Evolutionary conservation across 2,888 invertebrate species (phyloP).

Genomic region (Melinaea marsaeus): DNA sequence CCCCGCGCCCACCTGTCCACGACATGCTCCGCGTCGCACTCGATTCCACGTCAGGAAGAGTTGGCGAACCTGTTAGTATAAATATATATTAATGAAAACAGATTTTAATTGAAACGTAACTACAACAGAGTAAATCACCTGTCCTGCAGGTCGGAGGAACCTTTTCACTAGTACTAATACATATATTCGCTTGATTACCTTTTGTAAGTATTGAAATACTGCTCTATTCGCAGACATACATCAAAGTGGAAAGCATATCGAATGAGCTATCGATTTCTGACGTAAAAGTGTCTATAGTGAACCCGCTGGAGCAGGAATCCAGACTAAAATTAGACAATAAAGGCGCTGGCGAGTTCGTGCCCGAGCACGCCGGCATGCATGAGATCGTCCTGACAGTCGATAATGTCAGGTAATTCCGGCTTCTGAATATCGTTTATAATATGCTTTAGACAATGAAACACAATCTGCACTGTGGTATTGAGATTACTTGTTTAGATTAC

Average conservation of each 20-base stretch:
- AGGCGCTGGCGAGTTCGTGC: slow-evolving; percentile 90
- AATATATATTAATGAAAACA: background rate
- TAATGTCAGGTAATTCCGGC: slow-evolving; percentile 44
- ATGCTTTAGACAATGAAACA: slow-evolving; percentile 17
- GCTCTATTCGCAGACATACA: slow-evolving; percentile 80
- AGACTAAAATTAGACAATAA: slow-evolving; percentile 80
- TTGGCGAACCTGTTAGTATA: slow-evolving; percentile 87
- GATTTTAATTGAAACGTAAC: no score
- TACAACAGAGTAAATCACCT: no score
- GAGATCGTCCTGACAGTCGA: slow-evolving; percentile 84
- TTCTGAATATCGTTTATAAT: no score
- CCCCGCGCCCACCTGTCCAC: slow-evolving; percentile 88
- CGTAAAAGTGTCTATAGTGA: slow-evolving; percentile 86
- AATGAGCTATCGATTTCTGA: slow-evolving; percentile 84
- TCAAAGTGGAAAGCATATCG: slow-evolving; percentile 85
- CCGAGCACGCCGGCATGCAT: slow-evolving; percentile 95
- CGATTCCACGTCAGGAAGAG: slow-evolving; percentile 90
- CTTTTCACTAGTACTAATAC: no score
- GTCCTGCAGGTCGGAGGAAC: no score
- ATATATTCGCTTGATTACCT: background rate
- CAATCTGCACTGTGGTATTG: slow-evolving; percentile 7
- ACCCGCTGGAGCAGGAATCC: slow-evolving; percentile 84
- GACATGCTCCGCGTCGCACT: slow-evolving; percentile 88
- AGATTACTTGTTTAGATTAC: slow-evolving; percentile 13
- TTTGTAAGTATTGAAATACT: background rate